Conservation (phyloP, 2,113 vertebrate genomes). For the Vanacampus margaritifer region DNA sequence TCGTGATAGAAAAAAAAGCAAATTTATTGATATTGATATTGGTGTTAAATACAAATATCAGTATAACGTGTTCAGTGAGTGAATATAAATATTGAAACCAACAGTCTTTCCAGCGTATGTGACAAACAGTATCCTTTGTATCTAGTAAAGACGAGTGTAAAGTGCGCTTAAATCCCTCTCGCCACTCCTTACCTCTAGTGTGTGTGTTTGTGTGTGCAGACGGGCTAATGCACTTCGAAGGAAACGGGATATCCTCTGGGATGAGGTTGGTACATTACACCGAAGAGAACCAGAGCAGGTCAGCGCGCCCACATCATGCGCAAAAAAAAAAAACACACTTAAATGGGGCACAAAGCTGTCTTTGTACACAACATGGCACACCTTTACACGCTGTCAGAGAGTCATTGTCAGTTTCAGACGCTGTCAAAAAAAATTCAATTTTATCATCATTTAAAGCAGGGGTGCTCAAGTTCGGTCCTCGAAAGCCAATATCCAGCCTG, state of each 20-base stretch:
- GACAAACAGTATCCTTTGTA: slow-evolving; percentile 21
- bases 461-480: too few relatives aligned
- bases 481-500: too few relatives aligned
- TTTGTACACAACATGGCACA: slow-evolving; percentile 58
- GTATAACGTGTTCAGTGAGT: background rate
- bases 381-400: background rate
- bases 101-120: slow-evolving; percentile 25
- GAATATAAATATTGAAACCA: background rate
- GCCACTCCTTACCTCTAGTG: slow-evolving; percentile 63
- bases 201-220: slow-evolving; percentile 71
- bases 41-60: background rate
- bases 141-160: slow-evolving; percentile 53
- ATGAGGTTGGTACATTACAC: slow-evolving; percentile 92
- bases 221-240: slow-evolving; percentile 91
- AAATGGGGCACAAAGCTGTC: slow-evolving; percentile 66
- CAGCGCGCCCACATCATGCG: slow-evolving; percentile 65
- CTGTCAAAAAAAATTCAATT: too few relatives aligned
- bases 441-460: too few relatives aligned
- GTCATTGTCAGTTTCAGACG: background rate
- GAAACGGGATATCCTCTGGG: slow-evolving; percentile 96
- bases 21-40: background rate
- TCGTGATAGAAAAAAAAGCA: background rate
- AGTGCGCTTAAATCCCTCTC: slow-evolving; percentile 69
- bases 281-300: slow-evolving; percentile 75
- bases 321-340: slow-evolving; percentile 48